Percentiles rank a stretch among this genome's conserved stretches.
Evolutionary conservation across 2,797 vertebrate species (phyloP).

Genomic region (Chiloscyllium punctatum): DNA sequence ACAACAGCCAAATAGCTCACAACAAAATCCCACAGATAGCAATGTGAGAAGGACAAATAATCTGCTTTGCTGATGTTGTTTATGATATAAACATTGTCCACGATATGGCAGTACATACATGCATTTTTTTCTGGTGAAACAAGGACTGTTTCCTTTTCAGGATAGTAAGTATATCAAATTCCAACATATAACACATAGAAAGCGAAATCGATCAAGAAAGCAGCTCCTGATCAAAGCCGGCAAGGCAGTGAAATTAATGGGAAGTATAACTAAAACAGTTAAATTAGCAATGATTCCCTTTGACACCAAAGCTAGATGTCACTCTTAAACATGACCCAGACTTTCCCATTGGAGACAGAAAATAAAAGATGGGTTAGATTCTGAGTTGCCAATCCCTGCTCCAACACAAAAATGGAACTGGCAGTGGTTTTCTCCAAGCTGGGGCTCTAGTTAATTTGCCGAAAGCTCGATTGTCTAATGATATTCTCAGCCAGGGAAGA

Average conservation of each 20-base stretch:
- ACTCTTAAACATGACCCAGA: background rate
- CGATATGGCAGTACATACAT: background rate
- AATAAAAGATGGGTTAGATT: no score
- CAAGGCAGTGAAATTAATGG: background rate
- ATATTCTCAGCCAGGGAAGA: no score
- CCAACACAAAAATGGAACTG: no score
- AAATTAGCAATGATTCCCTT: background rate
- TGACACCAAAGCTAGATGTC: background rate
- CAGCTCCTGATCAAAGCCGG: background rate
- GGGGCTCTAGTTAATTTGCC: no score
- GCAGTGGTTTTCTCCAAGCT: no score
- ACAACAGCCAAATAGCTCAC: background rate
- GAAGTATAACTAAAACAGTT: background rate
- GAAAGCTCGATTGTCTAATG: no score
- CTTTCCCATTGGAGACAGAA: no score
- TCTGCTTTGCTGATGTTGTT: background rate
- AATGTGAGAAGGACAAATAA: background rate
- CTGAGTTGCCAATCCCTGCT: no score
- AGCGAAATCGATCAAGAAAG: background rate
- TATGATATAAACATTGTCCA: background rate
- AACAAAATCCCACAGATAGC: background rate
- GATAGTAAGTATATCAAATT: background rate
- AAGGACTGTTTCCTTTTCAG: background rate
- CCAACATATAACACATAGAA: background rate
- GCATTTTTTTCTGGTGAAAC: background rate